Base-by-base conservation (phyloP, 2,797 vertebrate species). In the Peromyscus aztecus region DNA sequence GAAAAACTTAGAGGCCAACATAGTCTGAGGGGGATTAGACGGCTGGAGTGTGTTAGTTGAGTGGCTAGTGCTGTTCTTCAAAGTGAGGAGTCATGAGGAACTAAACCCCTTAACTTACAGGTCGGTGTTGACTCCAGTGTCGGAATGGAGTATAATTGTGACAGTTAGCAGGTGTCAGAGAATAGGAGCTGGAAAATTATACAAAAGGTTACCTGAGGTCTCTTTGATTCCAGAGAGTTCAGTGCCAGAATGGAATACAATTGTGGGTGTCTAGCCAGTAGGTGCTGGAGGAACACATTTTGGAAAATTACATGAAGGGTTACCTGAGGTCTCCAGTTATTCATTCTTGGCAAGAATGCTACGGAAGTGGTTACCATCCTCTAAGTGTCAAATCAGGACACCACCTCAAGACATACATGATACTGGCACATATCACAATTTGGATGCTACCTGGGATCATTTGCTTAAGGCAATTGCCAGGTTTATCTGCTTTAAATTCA, bases 121-220 rank as follows among this genome's bases (percentile, higher is more conserved):
- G 6, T 96, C 46, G 69, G 55, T 59, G 12, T 34, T 73, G n/a
- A 86, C 69, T 86, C 46, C 12, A 86, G 83, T 61, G 24, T 65
- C 37, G 67, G 29, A 57, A 80, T 23, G 27, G 17, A 95, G 85
- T 7, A 71, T 37, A 94, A 80, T 75, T 40, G 67, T 31, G 63
- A 69, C 40, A 77, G 14, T 4, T 12, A 89, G 27, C 31, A 90
- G 55, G 4, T 93, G 23, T 89, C 7, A 43, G 5, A 91, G 37
- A 89, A 89, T 17, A 86, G n/a, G 57, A 49, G 11, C 24, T 89
- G 11, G 90, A 80, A 93, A 94, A 55, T 93, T 77, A 83, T 17
- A 78, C 17, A 46, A 46, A 83, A 43, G 4, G 1, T 77, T 85
- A 65, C 57, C 46, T 67, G 73, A 91, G 86, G n/a, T 31, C 37